Base-by-base conservation (phyloP, 2,113 vertebrate genomes). In the Hypomesus transpacificus region DNA sequence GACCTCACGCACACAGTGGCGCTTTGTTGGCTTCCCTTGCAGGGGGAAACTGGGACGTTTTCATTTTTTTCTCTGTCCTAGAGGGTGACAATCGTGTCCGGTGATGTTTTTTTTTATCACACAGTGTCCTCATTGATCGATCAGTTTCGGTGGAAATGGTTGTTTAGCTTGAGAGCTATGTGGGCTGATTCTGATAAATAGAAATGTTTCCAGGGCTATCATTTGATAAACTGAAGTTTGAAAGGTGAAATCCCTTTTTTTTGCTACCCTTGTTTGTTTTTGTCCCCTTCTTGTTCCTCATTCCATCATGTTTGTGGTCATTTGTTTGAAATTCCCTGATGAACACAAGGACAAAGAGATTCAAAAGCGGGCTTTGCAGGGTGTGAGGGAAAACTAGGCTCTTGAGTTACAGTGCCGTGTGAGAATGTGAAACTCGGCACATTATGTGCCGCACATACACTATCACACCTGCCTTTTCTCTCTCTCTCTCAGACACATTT, bases 281-380 rank as follows among this genome's bases (percentile, higher is more conserved):
- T 46, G 1, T 85, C 88, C 52, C n/a, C 69, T 51, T 68, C 68
- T 17, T 75, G 68, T 86, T 89, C 81, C 71, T 76, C 80, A 83
- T 89, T 86, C 76, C 75, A 79, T 31, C 16, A 68, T 78, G 72
- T 80, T 82, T 77, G 59, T 65, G 66, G 24, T 46, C 74, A 72
- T 82, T 84, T 83, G 83, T 84, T 78, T 73, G 79, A 78, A 76
- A 76, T 68, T 68, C 71, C 46, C 14, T 66, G 53, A 68, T 73
- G 22, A 7, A 66, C 9, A 66, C 74, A 58, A 54, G 26, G 75
- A 81, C 76, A 84, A 81, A 82, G 22, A 65, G 26, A 56, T 71
- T 68, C 57, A 59, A 68, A 71, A 67, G 67, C 53, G 67, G 72
- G 59, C 56, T 77, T 79, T 46, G 63, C 52, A 70, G 66, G 70